Base-by-base conservation (phyloP, 2,113 vertebrate species). In the Boulengeromyrus knoepffleri region DNA sequence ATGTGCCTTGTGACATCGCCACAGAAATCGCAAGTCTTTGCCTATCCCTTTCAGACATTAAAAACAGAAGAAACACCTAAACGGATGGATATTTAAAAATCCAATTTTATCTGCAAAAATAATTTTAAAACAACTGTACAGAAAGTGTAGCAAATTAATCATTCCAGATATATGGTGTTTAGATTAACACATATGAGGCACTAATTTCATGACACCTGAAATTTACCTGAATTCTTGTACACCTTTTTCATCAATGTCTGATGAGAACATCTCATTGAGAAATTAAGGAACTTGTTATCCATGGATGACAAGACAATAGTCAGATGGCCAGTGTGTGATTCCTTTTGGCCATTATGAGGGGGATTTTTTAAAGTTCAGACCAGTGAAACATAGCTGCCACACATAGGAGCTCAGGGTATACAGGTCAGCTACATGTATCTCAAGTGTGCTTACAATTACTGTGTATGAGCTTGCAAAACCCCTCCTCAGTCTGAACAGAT, bases 1-100 rank as follows among this genome's bases (percentile, higher is more conserved):
- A 94, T 90, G 88, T 85, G 46, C 89, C 95, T 95, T 95, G 95
- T 96, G 96, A 95, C 94, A 90, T 92, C 50, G 90, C 19, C 80
- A 92, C 89, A 88, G 88, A 92, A 94, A 47, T 88, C 85, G n/a
- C 93, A 93, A 92, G 92, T 93, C 89, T 91, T 92, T 93, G 92
- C 90, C 85, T 88, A 46, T 53, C 89, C 90, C 89, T 91, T 93
- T 89, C 91, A 92, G 42, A 47, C 17, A 5, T 31, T 91, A 85
- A 88, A 74, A 89, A 3, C 2, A 19, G 87, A 89, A 52, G 47
- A 80, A 89, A 52, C 46, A 89, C 12, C 10, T 12, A 70, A n/a
- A 74, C 15, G 17, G 21, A 70, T 47, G 45, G 52, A 88, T 21
- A 62, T 7, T 21, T 31, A 88, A 21, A 62, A 87, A 19, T 62